Conservation (phyloP, 2,888 invertebrate genomes). For the Drosophila longiperda region DNA sequence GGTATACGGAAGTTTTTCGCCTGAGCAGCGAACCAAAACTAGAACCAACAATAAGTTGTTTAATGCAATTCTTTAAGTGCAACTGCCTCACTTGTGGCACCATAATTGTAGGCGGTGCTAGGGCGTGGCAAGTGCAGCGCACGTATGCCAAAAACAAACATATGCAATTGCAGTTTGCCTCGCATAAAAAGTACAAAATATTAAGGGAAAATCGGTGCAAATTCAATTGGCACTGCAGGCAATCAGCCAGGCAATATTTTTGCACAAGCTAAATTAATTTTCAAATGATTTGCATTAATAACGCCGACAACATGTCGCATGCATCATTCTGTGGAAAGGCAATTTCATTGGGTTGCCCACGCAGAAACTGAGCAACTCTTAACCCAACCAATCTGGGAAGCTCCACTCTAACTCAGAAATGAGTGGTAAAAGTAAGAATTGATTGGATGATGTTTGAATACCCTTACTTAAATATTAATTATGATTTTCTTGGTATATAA, state of each 20-base stretch:
- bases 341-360: conserved; percentile 46
- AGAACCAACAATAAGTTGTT: conserved; percentile 39
- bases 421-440: neutral
- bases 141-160: conserved; percentile 58
- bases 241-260: conserved; percentile 41
- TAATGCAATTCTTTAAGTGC: conserved; percentile 70
- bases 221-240: conserved; percentile 59
- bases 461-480: neutral
- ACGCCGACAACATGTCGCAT: conserved; percentile 47
- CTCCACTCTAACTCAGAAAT: conserved; percentile 10
- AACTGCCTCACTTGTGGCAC: conserved; percentile 64
- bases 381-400: conserved; percentile 14
- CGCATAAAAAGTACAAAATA: conserved; percentile 7
- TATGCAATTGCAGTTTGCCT: conserved; percentile 41
- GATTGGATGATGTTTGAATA: neutral
- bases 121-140: conserved; percentile 29
- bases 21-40: conserved; percentile 42
- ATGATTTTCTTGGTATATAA: too few species aligned
- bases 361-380: conserved; percentile 27
- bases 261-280: conserved; percentile 44
- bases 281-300: conserved; percentile 60
- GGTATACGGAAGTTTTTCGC: conserved; percentile 60
- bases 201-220: conserved; percentile 20
- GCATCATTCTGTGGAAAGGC: conserved; percentile 31
- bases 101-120: conserved; percentile 23